A percentile compares a stretch with the other conserved stretches of the same genome.
Conservation (phyloP, 1,140 invertebrate genomes). For the Lepidurus apus region DNA sequence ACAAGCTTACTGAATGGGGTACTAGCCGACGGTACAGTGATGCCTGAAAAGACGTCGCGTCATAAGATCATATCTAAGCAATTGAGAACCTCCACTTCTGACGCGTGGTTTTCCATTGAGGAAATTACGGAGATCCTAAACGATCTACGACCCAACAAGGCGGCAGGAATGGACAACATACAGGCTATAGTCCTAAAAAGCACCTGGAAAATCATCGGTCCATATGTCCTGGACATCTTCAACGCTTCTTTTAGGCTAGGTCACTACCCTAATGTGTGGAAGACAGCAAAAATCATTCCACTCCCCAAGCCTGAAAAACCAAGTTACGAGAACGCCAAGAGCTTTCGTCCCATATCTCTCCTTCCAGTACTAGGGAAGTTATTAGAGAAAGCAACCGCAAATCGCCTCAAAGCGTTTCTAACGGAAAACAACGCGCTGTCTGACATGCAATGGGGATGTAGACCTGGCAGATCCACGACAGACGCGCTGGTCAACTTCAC, state of each 20-base stretch:
- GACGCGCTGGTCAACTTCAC: too few species aligned
- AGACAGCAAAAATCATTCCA: slow-evolving; percentile 7
- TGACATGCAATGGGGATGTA: too few species aligned
- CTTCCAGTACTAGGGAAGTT: background rate
- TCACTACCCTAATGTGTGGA: background rate
- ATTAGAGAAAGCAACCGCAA: slow-evolving; percentile 11
- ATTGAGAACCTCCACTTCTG: background rate
- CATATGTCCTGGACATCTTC: background rate
- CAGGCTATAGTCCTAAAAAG: background rate
- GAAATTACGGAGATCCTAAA: background rate
- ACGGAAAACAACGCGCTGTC: too few species aligned
- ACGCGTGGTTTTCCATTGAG: too few species aligned
- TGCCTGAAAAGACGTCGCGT: background rate
- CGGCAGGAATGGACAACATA: background rate
- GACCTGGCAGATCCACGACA: too few species aligned
- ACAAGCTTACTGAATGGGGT: background rate
- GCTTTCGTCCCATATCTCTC: too few species aligned
- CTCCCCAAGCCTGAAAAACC: slow-evolving; percentile 25
- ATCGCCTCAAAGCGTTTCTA: slow-evolving; percentile 11
- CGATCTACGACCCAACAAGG: background rate
- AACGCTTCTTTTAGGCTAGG: slow-evolving; percentile 20
- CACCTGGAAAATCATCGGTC: background rate
- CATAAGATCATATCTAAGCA: background rate
- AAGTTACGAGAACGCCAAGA: too few species aligned
- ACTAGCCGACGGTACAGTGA: background rate